phyloP scores from a whole-genome alignment of 2,888 invertebrate genomes.

The Patella caerulea region DNA sequence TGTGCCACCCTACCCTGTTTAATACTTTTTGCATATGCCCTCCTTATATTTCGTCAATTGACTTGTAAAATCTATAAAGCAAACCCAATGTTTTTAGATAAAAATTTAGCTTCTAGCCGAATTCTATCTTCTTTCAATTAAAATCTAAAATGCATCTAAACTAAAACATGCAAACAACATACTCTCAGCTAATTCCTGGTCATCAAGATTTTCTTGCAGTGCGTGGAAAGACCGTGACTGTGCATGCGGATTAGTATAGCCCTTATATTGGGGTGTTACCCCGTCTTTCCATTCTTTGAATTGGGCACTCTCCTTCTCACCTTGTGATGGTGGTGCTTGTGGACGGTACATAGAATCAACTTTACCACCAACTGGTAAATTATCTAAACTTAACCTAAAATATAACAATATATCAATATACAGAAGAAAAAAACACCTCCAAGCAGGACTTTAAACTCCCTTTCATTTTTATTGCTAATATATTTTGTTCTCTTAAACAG shows the following conservation, averaged over 20 bases:
- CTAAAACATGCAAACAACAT: conserved; percentile 17
- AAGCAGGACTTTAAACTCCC: too few relatives aligned
- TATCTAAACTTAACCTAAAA: conserved; percentile 52
- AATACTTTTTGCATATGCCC: too few relatives aligned
- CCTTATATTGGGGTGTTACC: conserved; percentile 22
- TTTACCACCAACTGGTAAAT: conserved; percentile 45
- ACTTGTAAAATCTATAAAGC: too few relatives aligned
- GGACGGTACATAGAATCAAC: conserved; percentile 58
- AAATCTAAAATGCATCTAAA: background rate
- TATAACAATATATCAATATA: too few relatives aligned
- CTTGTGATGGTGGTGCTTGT: conserved; percentile 27
- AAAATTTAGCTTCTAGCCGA: too few relatives aligned
- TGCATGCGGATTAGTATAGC: conserved; percentile 33
- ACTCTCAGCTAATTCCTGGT: conserved; percentile 34
- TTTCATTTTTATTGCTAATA: too few relatives aligned
- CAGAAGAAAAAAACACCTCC: too few relatives aligned
- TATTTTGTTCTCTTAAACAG: too few relatives aligned
- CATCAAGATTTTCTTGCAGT: conserved; percentile 48
- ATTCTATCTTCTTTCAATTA: too few relatives aligned
- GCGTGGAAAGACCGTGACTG: conserved; percentile 54
- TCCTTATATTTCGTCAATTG: too few relatives aligned
- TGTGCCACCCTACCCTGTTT: too few relatives aligned
- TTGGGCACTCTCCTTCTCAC: conserved; percentile 29
- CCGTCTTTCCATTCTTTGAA: conserved; percentile 34
- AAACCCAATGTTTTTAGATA: too few relatives aligned